A percentile compares a stretch with the other conserved stretches of the same genome.
Evolutionary conservation across 2,888 invertebrate species (phyloP).

Genomic region (Autographa gamma): DNA sequence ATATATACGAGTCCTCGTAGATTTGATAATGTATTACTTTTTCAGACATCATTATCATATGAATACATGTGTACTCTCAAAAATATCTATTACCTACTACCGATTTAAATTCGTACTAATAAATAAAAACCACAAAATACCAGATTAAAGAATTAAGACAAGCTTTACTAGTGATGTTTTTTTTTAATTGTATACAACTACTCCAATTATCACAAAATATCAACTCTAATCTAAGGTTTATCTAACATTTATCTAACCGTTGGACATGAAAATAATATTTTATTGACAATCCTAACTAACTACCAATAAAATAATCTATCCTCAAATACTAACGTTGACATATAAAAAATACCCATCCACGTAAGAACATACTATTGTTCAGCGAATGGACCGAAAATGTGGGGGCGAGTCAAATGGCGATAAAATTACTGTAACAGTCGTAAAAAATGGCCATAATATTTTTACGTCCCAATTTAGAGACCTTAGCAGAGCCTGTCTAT

Average conservation of each 20-base stretch:
- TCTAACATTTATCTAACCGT: slow-evolving; percentile 2
- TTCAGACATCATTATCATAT: no score
- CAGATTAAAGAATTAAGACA: no score
- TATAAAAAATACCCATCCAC: slow-evolving; percentile 44
- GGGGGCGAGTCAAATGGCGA: slow-evolving; percentile 57
- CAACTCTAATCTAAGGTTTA: no score
- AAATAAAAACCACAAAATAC: no score
- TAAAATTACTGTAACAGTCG: slow-evolving; percentile 62
- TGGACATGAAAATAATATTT: slow-evolving; percentile 25
- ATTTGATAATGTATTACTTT: no score
- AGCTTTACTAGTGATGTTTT: no score
- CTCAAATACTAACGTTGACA: slow-evolving; percentile 55
- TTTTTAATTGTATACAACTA: no score
- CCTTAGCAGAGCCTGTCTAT: slow-evolving; percentile 41
- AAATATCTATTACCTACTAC: no score
- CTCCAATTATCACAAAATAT: no score
- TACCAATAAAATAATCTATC: slow-evolving; percentile 49
- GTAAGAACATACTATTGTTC: slow-evolving; percentile 52
- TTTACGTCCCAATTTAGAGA: slow-evolving; percentile 59
- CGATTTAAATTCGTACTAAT: no score
- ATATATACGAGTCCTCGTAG: no score
- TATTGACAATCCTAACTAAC: slow-evolving; percentile 35
- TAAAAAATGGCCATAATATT: slow-evolving; percentile 62
- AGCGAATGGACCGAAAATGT: slow-evolving; percentile 59
- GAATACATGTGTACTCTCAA: no score